Evolutionary conservation across 1,140 invertebrate species (phyloP).

Genomic region (Cydia fagiglandana): DNA sequence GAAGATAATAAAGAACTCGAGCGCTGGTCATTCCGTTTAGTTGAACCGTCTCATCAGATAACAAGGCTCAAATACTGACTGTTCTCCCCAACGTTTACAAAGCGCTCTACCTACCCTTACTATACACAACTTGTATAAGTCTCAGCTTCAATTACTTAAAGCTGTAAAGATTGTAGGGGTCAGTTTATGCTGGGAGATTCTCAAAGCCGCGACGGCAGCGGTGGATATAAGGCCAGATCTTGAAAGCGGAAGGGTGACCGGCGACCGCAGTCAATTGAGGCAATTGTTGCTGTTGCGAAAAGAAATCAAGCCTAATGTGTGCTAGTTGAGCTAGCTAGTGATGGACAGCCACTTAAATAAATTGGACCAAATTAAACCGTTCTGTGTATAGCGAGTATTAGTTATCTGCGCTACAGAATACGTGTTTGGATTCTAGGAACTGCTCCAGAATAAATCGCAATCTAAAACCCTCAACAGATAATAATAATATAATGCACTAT

Average conservation of each 20-base stretch:
- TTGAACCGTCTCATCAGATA: not conserved
- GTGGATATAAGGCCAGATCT: constrained; percentile 3
- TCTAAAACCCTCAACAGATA: no score
- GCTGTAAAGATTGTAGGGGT: not conserved
- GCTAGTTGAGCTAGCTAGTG: constrained; percentile 51
- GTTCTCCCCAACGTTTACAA: not conserved
- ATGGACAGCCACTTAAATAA: constrained; percentile 45
- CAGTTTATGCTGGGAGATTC: not conserved
- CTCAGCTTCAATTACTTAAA: not conserved
- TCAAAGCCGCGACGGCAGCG: no score
- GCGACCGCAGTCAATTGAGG: constrained; percentile 56
- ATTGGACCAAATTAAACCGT: constrained; percentile 36
- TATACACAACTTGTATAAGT: not conserved
- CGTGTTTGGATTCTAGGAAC: not conserved
- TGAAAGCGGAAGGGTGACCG: constrained; percentile 57
- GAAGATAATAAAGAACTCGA: not conserved
- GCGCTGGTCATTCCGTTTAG: not conserved
- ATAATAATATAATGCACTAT: no score
- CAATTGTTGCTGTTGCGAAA: constrained; percentile 57
- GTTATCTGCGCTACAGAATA: not conserved
- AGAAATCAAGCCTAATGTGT: constrained; percentile 51
- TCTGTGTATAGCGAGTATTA: not conserved
- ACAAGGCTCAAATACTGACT: not conserved
- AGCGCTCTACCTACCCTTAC: not conserved
- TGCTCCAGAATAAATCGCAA: not conserved